Evolutionary conservation across 2,888 invertebrate genomes (phyloP).

Genomic region (Tachystola acroxantha): DNA sequence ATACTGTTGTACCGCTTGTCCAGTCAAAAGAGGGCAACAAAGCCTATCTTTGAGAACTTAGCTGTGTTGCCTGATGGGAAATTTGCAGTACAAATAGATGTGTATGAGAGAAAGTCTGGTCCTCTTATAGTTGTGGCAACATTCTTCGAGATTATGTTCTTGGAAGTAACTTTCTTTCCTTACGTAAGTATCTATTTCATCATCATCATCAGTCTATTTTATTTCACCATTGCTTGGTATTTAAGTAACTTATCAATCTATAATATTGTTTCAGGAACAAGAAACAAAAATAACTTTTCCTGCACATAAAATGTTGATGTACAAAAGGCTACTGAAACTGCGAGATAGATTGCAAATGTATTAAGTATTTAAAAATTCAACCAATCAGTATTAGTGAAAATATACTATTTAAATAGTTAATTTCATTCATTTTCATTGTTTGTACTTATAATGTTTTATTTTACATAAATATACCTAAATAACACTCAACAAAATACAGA

Average conservation of each 20-base stretch:
- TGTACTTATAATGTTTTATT: too few species aligned
- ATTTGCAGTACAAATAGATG: conserved; percentile 54
- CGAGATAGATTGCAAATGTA: conserved; percentile 36
- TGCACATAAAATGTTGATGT: conserved; percentile 39
- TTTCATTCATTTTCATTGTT: too few species aligned
- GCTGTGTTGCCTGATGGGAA: conserved; percentile 47
- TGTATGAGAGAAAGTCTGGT: conserved; percentile 51
- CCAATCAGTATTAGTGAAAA: too few species aligned
- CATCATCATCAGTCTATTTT: too few species aligned
- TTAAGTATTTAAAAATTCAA: too few species aligned
- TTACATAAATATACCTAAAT: too few species aligned
- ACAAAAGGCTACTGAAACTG: conserved; percentile 46
- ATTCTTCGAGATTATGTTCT: conserved; percentile 44
- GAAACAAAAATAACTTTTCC: conserved; percentile 33
- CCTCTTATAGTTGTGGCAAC: conserved; percentile 52
- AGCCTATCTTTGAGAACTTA: conserved; percentile 47
- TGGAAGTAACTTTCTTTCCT: conserved; percentile 54
- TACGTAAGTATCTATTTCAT: conserved; percentile 58
- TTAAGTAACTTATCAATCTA: too few species aligned
- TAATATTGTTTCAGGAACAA: conserved; percentile 51
- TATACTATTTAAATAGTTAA: too few species aligned
- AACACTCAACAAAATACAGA: too few species aligned
- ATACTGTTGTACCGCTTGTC: conserved; percentile 53
- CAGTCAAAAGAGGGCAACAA: conserved; percentile 37
- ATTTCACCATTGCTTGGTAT: neutral